Evolutionary conservation across 2,888 invertebrate genomes (phyloP), one percentile per base, ranked within the genome.

Genomic region (Achlya flavicornis): DNA sequence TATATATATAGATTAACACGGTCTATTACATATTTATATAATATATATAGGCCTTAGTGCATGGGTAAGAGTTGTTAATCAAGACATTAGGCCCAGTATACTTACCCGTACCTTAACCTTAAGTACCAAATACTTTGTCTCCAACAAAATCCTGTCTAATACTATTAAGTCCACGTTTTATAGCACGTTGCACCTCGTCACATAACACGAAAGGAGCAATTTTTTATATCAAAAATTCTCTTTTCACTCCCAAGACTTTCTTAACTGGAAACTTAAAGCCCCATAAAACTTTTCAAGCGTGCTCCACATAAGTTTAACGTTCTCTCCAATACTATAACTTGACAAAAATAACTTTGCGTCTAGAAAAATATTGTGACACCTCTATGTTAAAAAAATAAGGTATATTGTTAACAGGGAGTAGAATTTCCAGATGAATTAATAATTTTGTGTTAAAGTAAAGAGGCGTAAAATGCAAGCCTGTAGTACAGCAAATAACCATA

Each of bases 221-320:
- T 76, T 86, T 82, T 76, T 76, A 81, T 80, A 86, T 88, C 84
- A 89, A 89, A 90, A 86, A 87, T 86, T 88, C 89, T 81, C 86
- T 91, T 88, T 83, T 74, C 69, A 67, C 69, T 69, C 66, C 76
- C 79, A 79, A 60, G 67, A 73, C 79, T 86, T 84, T 84, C 87
- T 86, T 87, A 89, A 88, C 86, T 87, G 80, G 82, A 87, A 91
- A 91, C 87, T 91, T 90, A 84, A 90, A 90, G 88, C 86, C 77
- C 82, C 84, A 90, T 91, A 90, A 92, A 93, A 92, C 89, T 92
- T 90, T 86, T 91, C 82, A 84, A 91, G 88, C 88, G 83, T 89
- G 87, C 90, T 90, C 86, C 89, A 91, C 91, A 90, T 91, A 92
- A 93, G 88, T 92, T 91, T 87, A 80, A 87, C 87, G 87, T 87